A percentile compares a stretch with the other conserved stretches of the same genome.
These are phyloP conservation scores for Notiomystis cincta DNA, from an alignment of 2,113 vertebrate genomes.

Conservation along the genomic window DNA sequence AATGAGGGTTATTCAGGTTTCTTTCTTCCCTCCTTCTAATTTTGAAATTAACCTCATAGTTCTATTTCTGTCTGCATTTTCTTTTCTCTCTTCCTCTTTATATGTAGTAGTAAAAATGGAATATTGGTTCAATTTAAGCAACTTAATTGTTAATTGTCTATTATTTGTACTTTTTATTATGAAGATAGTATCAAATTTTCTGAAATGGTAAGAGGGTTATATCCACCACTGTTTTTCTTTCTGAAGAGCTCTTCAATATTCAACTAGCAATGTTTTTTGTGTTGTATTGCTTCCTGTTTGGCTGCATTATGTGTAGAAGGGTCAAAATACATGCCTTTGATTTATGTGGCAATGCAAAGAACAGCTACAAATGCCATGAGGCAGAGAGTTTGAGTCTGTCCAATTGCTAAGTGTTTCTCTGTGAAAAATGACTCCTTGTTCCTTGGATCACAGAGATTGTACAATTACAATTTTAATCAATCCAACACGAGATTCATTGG, in stretches of 20 bases:
- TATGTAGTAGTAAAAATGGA: neutral
- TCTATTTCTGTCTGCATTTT: neutral
- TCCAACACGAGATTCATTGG: conserved; percentile 26
- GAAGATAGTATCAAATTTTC: neutral
- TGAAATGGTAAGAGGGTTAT: neutral
- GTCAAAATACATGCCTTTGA: conserved; percentile 39
- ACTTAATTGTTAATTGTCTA: neutral
- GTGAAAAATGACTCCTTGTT: conserved; percentile 63
- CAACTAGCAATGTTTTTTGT: neutral
- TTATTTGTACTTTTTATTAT: neutral
- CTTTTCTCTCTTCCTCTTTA: neutral
- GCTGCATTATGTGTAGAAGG: neutral
- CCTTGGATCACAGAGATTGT: conserved; percentile 45
- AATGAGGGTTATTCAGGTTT: neutral
- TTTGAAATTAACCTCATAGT: neutral
- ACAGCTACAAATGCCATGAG: conserved; percentile 29
- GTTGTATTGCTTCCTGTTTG: neutral
- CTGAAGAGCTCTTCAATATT: neutral
- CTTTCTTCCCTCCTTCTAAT: neutral
- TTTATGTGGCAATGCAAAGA: conserved; percentile 53
- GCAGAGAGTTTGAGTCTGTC: conserved; percentile 44
- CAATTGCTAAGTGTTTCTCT: conserved; percentile 34
- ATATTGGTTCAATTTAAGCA: neutral
- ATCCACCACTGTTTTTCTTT: neutral
- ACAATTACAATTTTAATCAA: conserved; percentile 65